phyloP scores from a whole-genome alignment of 2,113 vertebrate genomes.

The Anarrhichthys ocellatus region DNA sequence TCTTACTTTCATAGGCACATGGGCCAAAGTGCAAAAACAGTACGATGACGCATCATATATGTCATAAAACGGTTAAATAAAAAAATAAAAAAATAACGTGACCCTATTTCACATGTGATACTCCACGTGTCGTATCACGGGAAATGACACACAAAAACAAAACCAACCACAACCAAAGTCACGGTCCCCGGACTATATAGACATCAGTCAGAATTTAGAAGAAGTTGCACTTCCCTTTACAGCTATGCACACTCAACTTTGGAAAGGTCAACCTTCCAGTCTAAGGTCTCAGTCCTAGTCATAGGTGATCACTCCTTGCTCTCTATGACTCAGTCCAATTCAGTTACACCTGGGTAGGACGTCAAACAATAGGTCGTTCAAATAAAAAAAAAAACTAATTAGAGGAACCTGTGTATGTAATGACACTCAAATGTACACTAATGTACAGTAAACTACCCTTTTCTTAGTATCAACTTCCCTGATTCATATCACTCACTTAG shows the following conservation, averaged over 20 bases:
- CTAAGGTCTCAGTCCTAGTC: neutral
- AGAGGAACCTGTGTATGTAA: neutral
- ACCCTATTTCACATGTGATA: neutral
- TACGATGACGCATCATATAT: neutral
- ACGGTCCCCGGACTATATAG: neutral
- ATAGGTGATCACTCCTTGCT: neutral
- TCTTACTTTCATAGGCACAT: neutral
- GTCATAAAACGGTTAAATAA: neutral
- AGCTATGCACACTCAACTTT: neutral
- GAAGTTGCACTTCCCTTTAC: neutral
- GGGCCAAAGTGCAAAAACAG: neutral
- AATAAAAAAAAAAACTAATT: too few species aligned
- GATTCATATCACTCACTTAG: slow-evolving; percentile 64
- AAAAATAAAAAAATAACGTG: neutral
- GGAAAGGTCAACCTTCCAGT: neutral
- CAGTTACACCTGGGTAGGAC: neutral
- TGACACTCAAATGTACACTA: neutral
- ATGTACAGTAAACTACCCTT: neutral
- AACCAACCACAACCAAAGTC: neutral
- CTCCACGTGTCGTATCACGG: neutral
- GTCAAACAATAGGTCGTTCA: neutral
- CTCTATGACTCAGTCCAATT: neutral
- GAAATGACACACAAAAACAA: neutral
- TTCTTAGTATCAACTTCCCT: neutral
- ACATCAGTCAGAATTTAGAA: neutral